phyloP scores from a whole-genome alignment of 1,140 invertebrate genomes.

The Lysiphlebus fabarum region DNA sequence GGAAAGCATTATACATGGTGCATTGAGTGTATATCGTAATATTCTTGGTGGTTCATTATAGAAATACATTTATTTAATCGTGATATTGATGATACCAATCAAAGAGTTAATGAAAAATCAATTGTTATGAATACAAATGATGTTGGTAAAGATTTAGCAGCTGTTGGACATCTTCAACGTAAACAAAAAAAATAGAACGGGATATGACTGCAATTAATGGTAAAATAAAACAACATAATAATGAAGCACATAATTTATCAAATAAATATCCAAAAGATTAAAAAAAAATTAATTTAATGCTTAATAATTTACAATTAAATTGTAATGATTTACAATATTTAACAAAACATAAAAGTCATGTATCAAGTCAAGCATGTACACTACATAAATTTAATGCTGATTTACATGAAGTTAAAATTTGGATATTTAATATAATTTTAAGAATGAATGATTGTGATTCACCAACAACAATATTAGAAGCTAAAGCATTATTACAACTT shows the following conservation, averaged over 20 bases:
- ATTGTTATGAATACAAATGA: constrained; percentile 74
- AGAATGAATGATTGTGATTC: constrained; percentile 84
- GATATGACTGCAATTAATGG: constrained; percentile 85
- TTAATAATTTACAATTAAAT: constrained; percentile 67
- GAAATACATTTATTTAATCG: constrained; percentile 88
- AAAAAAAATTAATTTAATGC: constrained; percentile 65
- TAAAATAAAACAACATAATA: constrained; percentile 73
- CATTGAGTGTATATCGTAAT: constrained; percentile 77
- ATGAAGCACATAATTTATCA: constrained; percentile 64
- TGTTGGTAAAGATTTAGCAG: constrained; percentile 72
- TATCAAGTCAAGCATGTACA: constrained; percentile 71
- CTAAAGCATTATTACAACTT: constrained; percentile 82
- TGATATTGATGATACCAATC: constrained; percentile 81
- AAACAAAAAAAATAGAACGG: constrained; percentile 78
- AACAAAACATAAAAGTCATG: constrained; percentile 62
- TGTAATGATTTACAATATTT: constrained; percentile 72
- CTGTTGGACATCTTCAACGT: constrained; percentile 75
- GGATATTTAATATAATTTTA: constrained; percentile 77
- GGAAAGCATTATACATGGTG: constrained; percentile 85
- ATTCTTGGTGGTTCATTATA: constrained; percentile 77
- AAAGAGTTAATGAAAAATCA: constrained; percentile 80
- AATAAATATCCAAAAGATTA: constrained; percentile 74
- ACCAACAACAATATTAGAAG: constrained; percentile 83
- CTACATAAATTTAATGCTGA: constrained; percentile 82
- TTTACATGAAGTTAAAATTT: constrained; percentile 72